Conservation (phyloP, 2,797 vertebrate genomes). For the Anabas testudineus region DNA sequence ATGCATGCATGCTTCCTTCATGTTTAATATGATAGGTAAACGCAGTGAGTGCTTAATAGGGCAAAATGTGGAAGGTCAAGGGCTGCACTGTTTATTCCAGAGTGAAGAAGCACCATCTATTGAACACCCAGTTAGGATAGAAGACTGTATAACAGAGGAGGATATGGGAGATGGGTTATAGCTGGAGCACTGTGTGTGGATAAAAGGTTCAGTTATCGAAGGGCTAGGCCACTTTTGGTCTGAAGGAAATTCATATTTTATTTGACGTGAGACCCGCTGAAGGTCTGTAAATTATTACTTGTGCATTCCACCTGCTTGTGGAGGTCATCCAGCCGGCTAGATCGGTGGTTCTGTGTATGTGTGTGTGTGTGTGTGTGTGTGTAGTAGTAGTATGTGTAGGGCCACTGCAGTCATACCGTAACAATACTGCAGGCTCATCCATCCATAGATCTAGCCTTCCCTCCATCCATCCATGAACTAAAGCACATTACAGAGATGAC, state of each 20-base stretch:
- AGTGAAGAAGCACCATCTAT: slow-evolving; percentile 2
- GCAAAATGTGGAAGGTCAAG: slow-evolving; percentile 21
- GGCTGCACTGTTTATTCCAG: neutral
- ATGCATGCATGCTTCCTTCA: slow-evolving; percentile 19
- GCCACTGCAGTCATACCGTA: slow-evolving; percentile 42
- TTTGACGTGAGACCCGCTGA: slow-evolving; percentile 71
- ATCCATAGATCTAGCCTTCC: slow-evolving; percentile 60
- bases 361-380: slow-evolving; percentile 10
- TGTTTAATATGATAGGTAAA: slow-evolving; percentile 9
- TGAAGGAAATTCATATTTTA: slow-evolving; percentile 77
- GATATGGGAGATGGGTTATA: slow-evolving; percentile 46
- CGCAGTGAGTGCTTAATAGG: slow-evolving; percentile 1
- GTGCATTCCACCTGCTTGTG: slow-evolving; percentile 68
- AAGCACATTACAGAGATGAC: slow-evolving; percentile 79
- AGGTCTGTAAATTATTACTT: slow-evolving; percentile 78
- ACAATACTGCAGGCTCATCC: slow-evolving; percentile 67
- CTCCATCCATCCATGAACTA: slow-evolving; percentile 74
- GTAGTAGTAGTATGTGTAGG: slow-evolving; percentile 36
- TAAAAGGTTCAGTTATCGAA: slow-evolving; percentile 66
- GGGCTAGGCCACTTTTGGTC: slow-evolving; percentile 47
- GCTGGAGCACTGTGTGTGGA: slow-evolving; percentile 42
- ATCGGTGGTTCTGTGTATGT: slow-evolving; percentile 28
- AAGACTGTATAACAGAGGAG: slow-evolving; percentile 29
- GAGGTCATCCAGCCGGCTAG: slow-evolving; percentile 65
- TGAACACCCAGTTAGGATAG: slow-evolving; percentile 24